Base-by-base conservation (phyloP, 2,113 vertebrate species). In the Carassius auratus region DNA sequence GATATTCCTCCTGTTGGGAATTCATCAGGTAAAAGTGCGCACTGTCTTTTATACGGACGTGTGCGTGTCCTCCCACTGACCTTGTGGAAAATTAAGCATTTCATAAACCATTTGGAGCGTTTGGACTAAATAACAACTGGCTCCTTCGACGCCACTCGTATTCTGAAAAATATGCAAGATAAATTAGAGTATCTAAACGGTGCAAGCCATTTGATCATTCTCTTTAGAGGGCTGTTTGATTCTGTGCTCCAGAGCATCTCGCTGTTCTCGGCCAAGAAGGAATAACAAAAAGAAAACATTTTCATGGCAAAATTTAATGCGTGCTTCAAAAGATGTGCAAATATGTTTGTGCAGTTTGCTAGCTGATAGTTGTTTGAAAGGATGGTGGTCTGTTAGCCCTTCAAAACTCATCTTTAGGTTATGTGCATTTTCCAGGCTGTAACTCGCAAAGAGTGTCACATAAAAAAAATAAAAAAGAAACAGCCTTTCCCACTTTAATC, bases 21-120 rank as follows among this genome's bases (percentile, higher is more conserved):
- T 91, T 87, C 85, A 84, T 81, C 74, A 90, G 85, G 81, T 84
- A 71, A 85, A 86, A 61, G 68, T 87, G 76, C 55, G 77, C 62
- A 69, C 45, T 36, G 66, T 75, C 38, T 48, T 68, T 66, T 81
- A 50, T 68, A 30, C 23, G 23, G 19, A 14, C 38, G 26, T 76
- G 48, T 76, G 17, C 14, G 3, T 30, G 17, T 84, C 26, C 73
- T 85, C 55, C 61, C 62, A 45, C 76, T 86, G 87, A 90, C 90
- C 88, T 89, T 91, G 78, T 50, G 68, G 50, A 83, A 61, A 86
- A 88, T 90, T 85, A 88, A 87, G 85, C 81, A 52, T 80, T 88
- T 88, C 76, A 87, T 86, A 80, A 81, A 42, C 59, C 38, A 57
- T 69, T 82, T 77, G 64, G 61, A 61, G 69, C 13, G 23, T 55